phyloP scores from a whole-genome alignment of 2,888 invertebrate genomes.

The Omphaloscelis lunosa region DNA sequence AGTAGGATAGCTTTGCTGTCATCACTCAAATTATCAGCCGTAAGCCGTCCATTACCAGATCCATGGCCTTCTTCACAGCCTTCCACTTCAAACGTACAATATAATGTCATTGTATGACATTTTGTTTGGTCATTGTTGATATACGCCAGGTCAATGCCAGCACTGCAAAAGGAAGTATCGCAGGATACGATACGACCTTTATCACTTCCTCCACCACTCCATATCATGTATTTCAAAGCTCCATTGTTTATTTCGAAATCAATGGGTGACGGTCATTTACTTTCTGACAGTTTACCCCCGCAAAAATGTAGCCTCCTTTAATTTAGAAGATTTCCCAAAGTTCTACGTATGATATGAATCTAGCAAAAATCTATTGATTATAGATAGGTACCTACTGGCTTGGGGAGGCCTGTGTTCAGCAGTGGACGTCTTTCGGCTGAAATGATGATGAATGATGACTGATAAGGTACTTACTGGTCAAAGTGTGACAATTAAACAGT shows the following conservation, averaged over 20 bases:
- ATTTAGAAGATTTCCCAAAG: not conserved
- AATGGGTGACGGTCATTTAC: constrained; percentile 18
- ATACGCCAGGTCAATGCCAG: constrained; percentile 55
- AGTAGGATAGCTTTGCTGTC: not conserved
- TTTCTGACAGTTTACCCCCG: not conserved
- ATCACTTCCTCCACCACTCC: constrained; percentile 53
- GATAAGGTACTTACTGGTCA: not conserved
- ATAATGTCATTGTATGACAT: constrained; percentile 7
- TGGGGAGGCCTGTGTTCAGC: too few species aligned
- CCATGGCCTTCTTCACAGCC: not conserved
- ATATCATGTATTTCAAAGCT: constrained; percentile 23
- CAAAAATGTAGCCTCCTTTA: not conserved
- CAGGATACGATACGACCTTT: constrained; percentile 55
- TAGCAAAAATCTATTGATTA: not conserved
- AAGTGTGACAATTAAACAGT: not conserved
- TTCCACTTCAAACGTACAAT: constrained; percentile 15
- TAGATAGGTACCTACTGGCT: not conserved
- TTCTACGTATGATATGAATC: not conserved
- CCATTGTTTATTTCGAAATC: constrained; percentile 47
- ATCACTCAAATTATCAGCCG: constrained; percentile 3
- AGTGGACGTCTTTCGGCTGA: too few species aligned
- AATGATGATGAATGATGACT: too few species aligned
- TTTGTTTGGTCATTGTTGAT: constrained; percentile 33
- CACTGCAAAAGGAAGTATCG: constrained; percentile 32
- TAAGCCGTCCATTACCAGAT: not conserved